These are phyloP conservation scores for Betta splendens DNA, from an alignment of 2,797 vertebrate genomes.

Conservation along the genomic window DNA sequence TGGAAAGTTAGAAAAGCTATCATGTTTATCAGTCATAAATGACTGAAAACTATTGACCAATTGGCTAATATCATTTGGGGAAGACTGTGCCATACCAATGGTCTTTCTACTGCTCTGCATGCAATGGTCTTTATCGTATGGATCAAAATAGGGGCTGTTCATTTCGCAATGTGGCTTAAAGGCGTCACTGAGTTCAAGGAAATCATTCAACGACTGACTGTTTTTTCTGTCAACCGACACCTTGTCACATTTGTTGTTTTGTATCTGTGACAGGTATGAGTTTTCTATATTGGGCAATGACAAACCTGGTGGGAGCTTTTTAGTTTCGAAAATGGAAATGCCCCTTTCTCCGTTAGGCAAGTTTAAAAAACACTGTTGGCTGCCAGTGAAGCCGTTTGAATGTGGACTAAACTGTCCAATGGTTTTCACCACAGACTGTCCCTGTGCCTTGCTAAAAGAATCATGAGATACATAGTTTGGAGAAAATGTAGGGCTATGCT, in stretches of 20 bases:
- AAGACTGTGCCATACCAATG: constrained; percentile 71
- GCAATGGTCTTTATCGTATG: constrained; percentile 74
- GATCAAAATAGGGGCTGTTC: constrained; percentile 50
- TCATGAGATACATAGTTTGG: constrained; percentile 69
- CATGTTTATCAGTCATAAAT: constrained; percentile 74
- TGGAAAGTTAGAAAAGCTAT: constrained; percentile 76
- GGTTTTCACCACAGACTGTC: constrained; percentile 69
- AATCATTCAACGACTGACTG: constrained; percentile 66
- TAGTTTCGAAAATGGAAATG: constrained; percentile 61
- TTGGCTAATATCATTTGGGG: constrained; percentile 82
- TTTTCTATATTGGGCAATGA: constrained; percentile 74
- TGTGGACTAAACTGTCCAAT: constrained; percentile 77
- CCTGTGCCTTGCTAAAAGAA: constrained; percentile 59
- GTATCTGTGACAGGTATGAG: constrained; percentile 71
- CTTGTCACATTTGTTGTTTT: constrained; percentile 66
- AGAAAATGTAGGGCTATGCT: constrained; percentile 69
- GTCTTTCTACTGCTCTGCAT: constrained; percentile 73
- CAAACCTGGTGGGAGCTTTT: constrained; percentile 79
- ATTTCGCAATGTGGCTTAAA: constrained; percentile 52
- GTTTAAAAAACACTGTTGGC: constrained; percentile 81
- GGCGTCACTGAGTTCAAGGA: constrained; percentile 58
- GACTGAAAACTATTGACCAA: constrained; percentile 79
- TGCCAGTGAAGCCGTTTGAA: constrained; percentile 72
- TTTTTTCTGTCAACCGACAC: constrained; percentile 69
- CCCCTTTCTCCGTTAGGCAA: constrained; percentile 75